Base-by-base conservation (phyloP, 2,797 vertebrate species). In the Liasis olivaceus region DNA sequence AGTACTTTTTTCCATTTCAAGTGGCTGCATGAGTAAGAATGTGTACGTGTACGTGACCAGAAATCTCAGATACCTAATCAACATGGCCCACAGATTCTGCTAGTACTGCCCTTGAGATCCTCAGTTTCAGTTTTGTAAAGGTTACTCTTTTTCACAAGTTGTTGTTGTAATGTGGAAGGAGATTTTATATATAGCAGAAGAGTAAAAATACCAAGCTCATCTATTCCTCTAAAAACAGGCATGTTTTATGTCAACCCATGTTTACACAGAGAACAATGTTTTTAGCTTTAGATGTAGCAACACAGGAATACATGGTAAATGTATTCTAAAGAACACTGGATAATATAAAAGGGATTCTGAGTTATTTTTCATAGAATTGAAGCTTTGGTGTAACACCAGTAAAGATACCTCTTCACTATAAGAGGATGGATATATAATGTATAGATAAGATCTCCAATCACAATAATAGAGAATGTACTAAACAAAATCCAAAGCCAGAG, bases 1-100 rank as follows among this genome's bases (percentile, higher is more conserved):
- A 59, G 1, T 36, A 66, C n/a, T 58, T 31, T 87, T 87, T 26
- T 6, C 7, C 24, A 42, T 26, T 91, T 91, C 64, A 59, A 28
- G 51, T 47, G 62, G 63, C 85, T 26, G 8, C 31, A 59, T 58
- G 59, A 69, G n/a, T 60, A 90, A 87, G 14, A 58, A 56, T 54
- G 63, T n/a, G 51, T 54, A 54, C 8, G 56, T 56, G 85, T 69
- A 15, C 47, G 54, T 72, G 31, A 87, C 47, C 85, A 69, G 64
- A 87, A 91, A 91, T 58, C 24, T 54, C 24, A 59, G 87, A 28
- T 42, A 87, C n/a, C 31, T 59, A 91, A 87, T 62, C 54, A 91
- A 54, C 24, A 59, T 42, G 54, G 47, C 22, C 63, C 36, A 87
- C 20, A 51, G 31, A 86, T 2, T 87, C 13, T 87, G 85, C 14